These are phyloP conservation scores for Pyxicephalus adspersus DNA, from an alignment of 2,113 vertebrate species.

Conservation along the genomic window DNA sequence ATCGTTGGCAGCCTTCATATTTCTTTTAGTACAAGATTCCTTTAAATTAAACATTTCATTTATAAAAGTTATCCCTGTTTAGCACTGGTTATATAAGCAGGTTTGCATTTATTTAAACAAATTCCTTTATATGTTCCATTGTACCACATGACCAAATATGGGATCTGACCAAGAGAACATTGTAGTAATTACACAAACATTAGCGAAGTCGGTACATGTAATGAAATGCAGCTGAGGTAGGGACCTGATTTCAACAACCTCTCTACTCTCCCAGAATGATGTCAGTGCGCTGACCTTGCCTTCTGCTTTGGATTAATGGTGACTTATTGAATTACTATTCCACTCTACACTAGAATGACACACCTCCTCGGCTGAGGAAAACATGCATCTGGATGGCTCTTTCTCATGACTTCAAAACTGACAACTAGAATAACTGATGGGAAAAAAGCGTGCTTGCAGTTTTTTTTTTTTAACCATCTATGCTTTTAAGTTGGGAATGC, in stretches of 20 bases:
- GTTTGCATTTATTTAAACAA: constrained; percentile 3
- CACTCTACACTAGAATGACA: constrained; percentile 14
- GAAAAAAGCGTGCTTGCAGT: not conserved
- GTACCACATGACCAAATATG: not conserved
- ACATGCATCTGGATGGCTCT: constrained; percentile 26
- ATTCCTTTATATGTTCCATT: not conserved
- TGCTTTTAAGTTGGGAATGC: too few relatives aligned
- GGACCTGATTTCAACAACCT: constrained; percentile 18
- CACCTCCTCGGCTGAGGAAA: constrained; percentile 14
- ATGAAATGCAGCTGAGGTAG: constrained; percentile 46
- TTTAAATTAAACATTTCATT: too few relatives aligned
- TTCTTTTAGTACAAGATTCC: too few relatives aligned
- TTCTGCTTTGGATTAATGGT: constrained; percentile 46
- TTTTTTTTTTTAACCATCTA: too few relatives aligned
- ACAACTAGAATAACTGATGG: not conserved
- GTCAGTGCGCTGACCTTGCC: constrained; percentile 43
- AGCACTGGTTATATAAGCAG: not conserved
- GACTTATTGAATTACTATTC: constrained; percentile 48
- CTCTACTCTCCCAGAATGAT: constrained; percentile 15
- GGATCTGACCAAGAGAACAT: constrained; percentile 16
- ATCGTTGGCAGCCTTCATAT: too few relatives aligned
- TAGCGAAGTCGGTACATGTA: constrained; percentile 22
- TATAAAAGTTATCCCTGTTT: not conserved
- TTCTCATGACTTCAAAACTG: constrained; percentile 9
- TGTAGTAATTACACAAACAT: constrained; percentile 13